Evolutionary conservation across 2,888 invertebrate genomes (phyloP).

Genomic region (Tipula helvola): DNA sequence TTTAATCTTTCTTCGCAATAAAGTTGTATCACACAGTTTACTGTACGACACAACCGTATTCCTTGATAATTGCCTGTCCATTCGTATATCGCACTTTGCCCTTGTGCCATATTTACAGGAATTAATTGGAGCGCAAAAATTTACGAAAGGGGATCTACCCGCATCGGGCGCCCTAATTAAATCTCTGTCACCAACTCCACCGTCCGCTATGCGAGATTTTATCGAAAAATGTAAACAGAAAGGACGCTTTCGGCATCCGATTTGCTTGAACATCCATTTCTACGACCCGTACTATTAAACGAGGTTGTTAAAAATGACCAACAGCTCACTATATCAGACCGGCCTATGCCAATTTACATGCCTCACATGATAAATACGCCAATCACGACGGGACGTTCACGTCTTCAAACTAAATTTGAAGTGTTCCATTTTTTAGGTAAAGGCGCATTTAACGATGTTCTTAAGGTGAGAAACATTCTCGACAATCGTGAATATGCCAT

Average conservation of each 20-base stretch:
- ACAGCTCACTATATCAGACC: constrained; percentile 18
- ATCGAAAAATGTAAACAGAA: constrained; percentile 29
- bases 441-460: constrained; percentile 92
- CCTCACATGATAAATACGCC: background rate
- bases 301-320: constrained; percentile 29
- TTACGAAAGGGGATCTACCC: constrained; percentile 30
- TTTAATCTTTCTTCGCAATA: constrained; percentile 65
- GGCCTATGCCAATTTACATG: constrained; percentile 17
- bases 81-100: constrained; percentile 32
- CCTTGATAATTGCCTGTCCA: constrained; percentile 49
- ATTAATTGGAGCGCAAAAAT: constrained; percentile 27
- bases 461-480: constrained; percentile 86
- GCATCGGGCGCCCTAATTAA: constrained; percentile 33
- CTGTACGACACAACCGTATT: constrained; percentile 62
- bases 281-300: constrained; percentile 40
- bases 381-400: constrained; percentile 44
- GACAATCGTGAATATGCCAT: constrained; percentile 92
- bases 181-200: constrained; percentile 28
- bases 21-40: constrained; percentile 71
- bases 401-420: constrained; percentile 71
- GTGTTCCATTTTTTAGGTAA: constrained; percentile 73
- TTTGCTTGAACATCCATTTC: constrained; percentile 63
- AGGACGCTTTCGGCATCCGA: constrained; percentile 59
- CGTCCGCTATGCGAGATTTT: constrained; percentile 33
- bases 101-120: constrained; percentile 31